phyloP scores from a whole-genome alignment of 2,797 vertebrate species.

The Aldrovandia affinis region DNA sequence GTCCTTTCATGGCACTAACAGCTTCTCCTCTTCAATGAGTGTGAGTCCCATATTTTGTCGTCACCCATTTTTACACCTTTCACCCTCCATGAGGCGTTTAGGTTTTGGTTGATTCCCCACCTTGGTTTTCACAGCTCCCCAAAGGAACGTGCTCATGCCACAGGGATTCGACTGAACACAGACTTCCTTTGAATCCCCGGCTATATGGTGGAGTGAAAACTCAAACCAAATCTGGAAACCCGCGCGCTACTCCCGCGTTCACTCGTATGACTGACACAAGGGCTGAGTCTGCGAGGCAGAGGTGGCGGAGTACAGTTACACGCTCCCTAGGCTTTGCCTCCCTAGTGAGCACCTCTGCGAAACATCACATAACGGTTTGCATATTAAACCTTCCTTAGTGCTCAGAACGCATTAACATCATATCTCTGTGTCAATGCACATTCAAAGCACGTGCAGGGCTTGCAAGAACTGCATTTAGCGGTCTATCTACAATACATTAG shows the following conservation, averaged over 20 bases:
- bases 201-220: background rate
- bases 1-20: background rate
- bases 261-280: background rate
- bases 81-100: background rate
- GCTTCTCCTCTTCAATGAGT: background rate
- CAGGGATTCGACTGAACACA: background rate
- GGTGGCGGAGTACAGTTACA: background rate
- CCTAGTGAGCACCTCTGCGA: background rate
- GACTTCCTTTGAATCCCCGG: background rate
- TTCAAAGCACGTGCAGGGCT: background rate
- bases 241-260: background rate
- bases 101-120: background rate
- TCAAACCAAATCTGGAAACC: background rate
- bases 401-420: background rate
- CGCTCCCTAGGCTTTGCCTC: background rate
- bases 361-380: background rate
- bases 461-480: no score
- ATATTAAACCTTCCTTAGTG: constrained; percentile 2
- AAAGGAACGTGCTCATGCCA: background rate
- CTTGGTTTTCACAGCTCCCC: background rate
- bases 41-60: background rate
- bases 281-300: background rate
- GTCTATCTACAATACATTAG: background rate
- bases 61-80: background rate
- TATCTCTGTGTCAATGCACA: background rate